Evolutionary conservation across 1,140 invertebrate genomes (phyloP).

Genomic region (Sesamia nonagrioides): DNA sequence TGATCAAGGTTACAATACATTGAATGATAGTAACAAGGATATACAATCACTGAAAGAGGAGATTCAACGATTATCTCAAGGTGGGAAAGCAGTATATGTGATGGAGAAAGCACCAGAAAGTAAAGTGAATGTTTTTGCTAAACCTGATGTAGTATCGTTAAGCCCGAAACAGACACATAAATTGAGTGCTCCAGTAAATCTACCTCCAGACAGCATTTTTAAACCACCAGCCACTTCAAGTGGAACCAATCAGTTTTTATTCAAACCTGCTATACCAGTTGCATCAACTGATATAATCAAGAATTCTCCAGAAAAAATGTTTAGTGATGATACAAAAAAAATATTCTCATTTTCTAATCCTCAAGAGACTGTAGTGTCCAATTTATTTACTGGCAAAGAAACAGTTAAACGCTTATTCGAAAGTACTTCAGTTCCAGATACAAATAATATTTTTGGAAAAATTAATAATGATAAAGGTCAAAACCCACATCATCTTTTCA

Average conservation of each 20-base stretch:
- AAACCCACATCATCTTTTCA: conserved; percentile 53
- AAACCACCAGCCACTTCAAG: not conserved
- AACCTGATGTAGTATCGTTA: conserved; percentile 58
- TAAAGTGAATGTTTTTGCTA: conserved; percentile 60
- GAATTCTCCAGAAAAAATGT: conserved; percentile 73
- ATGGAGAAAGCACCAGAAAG: conserved; percentile 61
- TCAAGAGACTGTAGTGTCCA: conserved; percentile 57
- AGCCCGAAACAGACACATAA: conserved; percentile 55
- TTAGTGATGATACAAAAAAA: conserved; percentile 64
- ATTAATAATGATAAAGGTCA: conserved; percentile 32
- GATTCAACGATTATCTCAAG: conserved; percentile 66
- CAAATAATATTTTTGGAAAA: conserved; percentile 48
- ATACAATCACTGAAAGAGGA: conserved; percentile 73
- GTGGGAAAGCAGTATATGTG: conserved; percentile 63
- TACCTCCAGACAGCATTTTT: not conserved
- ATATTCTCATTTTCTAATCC: conserved; percentile 81
- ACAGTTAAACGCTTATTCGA: conserved; percentile 46
- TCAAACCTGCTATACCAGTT: conserved; percentile 74
- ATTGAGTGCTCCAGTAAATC: conserved; percentile 47
- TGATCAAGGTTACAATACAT: conserved; percentile 86
- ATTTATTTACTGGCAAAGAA: conserved; percentile 55
- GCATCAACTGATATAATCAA: conserved; percentile 69
- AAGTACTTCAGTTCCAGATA: conserved; percentile 12
- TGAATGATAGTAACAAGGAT: conserved; percentile 80
- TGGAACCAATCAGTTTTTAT: conserved; percentile 66